Percentiles rank a stretch among this genome's conserved stretches.
Conservation (phyloP, 2,797 vertebrate species). For the Chaetophractus vellerosus region DNA sequence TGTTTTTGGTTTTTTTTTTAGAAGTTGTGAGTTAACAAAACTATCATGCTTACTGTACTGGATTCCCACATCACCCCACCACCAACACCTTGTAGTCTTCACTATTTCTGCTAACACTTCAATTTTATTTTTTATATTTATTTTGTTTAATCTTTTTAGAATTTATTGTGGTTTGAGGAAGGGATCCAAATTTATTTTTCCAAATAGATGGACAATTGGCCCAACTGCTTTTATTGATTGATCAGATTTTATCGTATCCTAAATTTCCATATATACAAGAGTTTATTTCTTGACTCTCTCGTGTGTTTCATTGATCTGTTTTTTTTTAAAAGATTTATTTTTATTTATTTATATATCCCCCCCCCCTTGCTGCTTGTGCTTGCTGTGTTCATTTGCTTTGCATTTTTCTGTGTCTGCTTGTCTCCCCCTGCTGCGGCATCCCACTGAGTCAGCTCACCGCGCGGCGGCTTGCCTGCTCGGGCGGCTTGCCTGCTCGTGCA, state of each 20-base stretch:
- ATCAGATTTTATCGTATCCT: conserved; percentile 2
- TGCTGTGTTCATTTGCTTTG: too few species aligned
- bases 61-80: too few species aligned
- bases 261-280: not conserved
- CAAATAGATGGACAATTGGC: not conserved
- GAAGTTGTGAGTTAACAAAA: too few species aligned
- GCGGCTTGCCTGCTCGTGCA: too few species aligned
- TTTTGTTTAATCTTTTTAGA: conserved; percentile 42
- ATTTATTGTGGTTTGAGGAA: conserved; percentile 5
- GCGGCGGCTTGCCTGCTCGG: too few species aligned
- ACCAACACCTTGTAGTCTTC: not conserved
- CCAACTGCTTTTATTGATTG: conserved; percentile 1
- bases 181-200: conserved; percentile 40
- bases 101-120: conserved; percentile 27
- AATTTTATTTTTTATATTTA: conserved; percentile 24
- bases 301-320: not conserved
- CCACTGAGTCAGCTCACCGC: too few species aligned
- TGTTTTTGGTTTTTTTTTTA: not conserved
- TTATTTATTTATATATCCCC: too few species aligned
- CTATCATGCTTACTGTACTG: too few species aligned
- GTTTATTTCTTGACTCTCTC: conserved; percentile 45
- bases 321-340: too few species aligned
- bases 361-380: too few species aligned
- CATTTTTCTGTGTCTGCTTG: too few species aligned
- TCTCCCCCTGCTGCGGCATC: too few species aligned